Conservation (phyloP, 1,140 invertebrate species). For the Drosophila subpulchrella region DNA sequence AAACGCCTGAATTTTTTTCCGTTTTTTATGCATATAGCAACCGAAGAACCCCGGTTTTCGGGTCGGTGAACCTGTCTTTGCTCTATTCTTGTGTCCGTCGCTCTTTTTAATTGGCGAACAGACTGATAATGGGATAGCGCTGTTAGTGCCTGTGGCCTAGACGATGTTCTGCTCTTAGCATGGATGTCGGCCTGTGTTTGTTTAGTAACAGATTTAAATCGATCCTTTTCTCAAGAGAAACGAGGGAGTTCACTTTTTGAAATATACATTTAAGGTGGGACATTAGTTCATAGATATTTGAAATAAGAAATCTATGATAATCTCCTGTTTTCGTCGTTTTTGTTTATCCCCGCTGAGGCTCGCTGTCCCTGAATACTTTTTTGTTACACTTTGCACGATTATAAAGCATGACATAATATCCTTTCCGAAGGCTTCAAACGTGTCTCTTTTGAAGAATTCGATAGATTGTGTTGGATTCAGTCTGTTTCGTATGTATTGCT, state of each 20-base stretch:
- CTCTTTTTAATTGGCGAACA: not conserved
- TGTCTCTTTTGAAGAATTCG: too few relatives aligned
- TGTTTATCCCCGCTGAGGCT: not conserved
- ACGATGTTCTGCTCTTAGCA: constrained; percentile 18
- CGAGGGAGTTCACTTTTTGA: not conserved
- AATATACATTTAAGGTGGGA: not conserved
- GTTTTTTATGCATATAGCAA: constrained; percentile 18
- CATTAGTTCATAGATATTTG: not conserved
- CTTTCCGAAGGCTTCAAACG: not conserved
- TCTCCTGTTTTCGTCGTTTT: not conserved
- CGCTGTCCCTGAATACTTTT: not conserved
- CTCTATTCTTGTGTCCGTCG: too few relatives aligned
- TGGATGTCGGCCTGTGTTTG: constrained; percentile 4
- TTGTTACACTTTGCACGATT: not conserved
- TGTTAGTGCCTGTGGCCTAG: not conserved
- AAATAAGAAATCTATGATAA: not conserved
- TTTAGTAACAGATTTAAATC: not conserved
- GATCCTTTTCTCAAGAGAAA: not conserved
- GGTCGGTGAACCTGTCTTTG: not conserved
- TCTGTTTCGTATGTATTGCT: too few relatives aligned
- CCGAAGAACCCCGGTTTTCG: not conserved
- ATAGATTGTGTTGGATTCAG: too few relatives aligned
- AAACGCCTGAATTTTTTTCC: not conserved
- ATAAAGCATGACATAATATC: not conserved
- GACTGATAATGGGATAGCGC: constrained; percentile 3